Conservation (phyloP, 1,140 invertebrate species). For the Nixonia krombeini region DNA sequence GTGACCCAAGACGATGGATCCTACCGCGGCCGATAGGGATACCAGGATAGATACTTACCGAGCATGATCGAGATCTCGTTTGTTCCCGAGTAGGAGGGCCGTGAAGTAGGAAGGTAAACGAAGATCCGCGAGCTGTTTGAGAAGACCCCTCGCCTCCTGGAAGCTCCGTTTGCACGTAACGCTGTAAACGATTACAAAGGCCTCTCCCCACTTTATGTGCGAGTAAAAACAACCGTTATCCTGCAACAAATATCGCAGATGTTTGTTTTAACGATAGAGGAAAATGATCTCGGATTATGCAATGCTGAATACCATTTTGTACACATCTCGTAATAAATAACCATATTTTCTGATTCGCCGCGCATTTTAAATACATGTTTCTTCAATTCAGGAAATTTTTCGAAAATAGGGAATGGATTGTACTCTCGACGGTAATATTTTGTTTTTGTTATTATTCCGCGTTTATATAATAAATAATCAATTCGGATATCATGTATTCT, state of each 20-base stretch:
- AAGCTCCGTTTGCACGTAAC: constrained; percentile 84
- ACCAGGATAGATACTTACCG: constrained; percentile 71
- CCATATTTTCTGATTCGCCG: no score
- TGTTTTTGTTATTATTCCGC: no score
- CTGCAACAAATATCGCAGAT: constrained; percentile 64
- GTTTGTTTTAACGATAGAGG: background rate
- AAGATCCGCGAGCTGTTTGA: constrained; percentile 80
- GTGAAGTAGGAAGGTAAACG: constrained; percentile 81
- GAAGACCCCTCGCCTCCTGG: constrained; percentile 79
- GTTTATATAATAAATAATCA: no score
- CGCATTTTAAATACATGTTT: no score
- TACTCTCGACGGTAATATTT: no score
- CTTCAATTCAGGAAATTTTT: no score
- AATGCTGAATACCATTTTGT: no score
- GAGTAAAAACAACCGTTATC: constrained; percentile 81
- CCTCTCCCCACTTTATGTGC: constrained; percentile 86
- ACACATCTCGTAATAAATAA: no score
- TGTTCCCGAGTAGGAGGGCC: constrained; percentile 84
- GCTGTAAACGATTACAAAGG: constrained; percentile 88
- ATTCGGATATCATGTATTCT: no score
- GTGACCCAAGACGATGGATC: no score
- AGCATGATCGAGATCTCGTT: constrained; percentile 86
- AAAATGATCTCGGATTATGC: no score
- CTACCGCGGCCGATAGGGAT: constrained; percentile 7
- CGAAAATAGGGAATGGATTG: no score